Conservation (phyloP, 1,140 invertebrate genomes). For the Melanaphis sacchari region DNA sequence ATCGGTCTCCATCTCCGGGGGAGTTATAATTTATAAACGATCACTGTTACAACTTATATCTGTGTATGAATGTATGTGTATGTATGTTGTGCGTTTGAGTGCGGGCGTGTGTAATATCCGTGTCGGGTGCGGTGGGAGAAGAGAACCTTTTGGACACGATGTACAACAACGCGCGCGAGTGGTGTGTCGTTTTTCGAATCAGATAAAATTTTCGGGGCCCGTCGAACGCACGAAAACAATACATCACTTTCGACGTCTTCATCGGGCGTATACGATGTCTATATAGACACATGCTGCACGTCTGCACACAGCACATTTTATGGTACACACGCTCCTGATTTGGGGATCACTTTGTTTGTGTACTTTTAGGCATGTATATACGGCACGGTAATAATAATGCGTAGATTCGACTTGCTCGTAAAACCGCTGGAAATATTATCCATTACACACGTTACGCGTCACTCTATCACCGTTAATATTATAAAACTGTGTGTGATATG, state of each 20-base stretch:
- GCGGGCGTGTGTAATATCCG: not conserved
- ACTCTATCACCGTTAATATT: not conserved
- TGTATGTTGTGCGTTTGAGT: not conserved
- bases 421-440: not conserved
- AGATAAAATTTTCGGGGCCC: constrained; percentile 16
- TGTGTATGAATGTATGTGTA: not conserved
- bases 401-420: not conserved
- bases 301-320: not conserved
- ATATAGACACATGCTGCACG: not conserved
- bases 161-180: not conserved
- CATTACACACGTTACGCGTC: not conserved
- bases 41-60: not conserved
- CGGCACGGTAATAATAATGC: too few relatives aligned
- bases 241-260: constrained; percentile 53
- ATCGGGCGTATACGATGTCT: not conserved
- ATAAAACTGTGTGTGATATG: not conserved
- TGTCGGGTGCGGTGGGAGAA: not conserved
- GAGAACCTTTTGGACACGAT: not conserved
- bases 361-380: not conserved
- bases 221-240: constrained; percentile 33
- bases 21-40: not conserved
- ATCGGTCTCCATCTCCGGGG: not conserved
- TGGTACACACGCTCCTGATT: not conserved
- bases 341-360: not conserved
- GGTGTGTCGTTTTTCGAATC: constrained; percentile 26